Evolutionary conservation across 2,113 vertebrate species (phyloP).

Genomic region (Microtus richardsoni): DNA sequence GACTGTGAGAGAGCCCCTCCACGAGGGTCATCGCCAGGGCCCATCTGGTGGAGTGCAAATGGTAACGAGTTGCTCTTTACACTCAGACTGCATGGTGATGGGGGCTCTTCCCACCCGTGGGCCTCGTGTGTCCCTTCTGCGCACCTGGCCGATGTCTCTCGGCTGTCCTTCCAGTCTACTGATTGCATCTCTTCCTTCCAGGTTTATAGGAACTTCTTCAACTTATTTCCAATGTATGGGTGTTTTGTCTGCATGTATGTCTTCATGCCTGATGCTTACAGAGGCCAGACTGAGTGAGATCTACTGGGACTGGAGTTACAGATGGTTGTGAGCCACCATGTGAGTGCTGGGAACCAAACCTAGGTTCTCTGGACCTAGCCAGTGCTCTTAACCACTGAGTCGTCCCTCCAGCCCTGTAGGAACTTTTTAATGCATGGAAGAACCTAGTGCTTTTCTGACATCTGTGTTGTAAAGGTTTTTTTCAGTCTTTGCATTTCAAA

Average conservation of each 20-base stretch:
- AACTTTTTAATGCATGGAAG: neutral
- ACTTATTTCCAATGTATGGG: neutral
- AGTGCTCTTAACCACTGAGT: neutral
- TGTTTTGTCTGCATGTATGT: neutral
- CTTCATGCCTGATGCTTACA: neutral
- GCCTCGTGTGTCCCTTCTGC: neutral
- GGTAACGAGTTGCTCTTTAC: no score
- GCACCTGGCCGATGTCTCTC: no score
- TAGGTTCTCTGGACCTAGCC: neutral
- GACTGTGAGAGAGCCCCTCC: neutral
- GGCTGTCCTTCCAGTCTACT: neutral
- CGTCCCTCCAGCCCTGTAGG: neutral
- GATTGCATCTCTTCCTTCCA: neutral
- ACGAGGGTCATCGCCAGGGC: neutral
- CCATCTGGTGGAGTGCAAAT: no score
- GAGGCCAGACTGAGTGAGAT: neutral
- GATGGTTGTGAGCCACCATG: neutral
- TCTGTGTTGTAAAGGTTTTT: neutral
- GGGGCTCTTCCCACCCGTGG: neutral
- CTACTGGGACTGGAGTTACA: neutral
- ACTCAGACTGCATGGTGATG: neutral
- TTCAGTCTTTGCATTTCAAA: neutral
- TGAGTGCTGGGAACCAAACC: neutral
- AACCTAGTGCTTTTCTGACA: neutral
- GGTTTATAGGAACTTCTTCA: neutral